phyloP scores from a whole-genome alignment of 2,113 vertebrate species.

The Lophochroa leadbeateri region DNA sequence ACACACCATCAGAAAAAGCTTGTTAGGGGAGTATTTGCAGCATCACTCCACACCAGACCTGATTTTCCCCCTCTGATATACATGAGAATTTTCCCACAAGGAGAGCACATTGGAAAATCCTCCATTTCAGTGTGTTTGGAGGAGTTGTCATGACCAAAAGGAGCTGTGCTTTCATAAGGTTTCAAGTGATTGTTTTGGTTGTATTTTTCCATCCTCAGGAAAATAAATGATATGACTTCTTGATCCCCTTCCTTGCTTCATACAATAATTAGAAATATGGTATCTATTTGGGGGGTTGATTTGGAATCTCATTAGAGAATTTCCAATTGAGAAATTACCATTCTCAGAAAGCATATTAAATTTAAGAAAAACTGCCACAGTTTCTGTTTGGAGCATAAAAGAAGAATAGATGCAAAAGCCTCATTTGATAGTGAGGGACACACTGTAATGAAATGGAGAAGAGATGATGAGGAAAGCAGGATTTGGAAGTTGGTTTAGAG shows the following conservation, averaged over 20 bases:
- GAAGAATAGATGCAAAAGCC: slow-evolving; percentile 35
- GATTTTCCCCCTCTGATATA: background rate
- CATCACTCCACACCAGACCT: background rate
- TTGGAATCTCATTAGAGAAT: background rate
- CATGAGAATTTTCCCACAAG: background rate
- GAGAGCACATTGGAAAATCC: background rate
- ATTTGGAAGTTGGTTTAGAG: slow-evolving; percentile 24
- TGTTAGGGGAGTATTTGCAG: background rate
- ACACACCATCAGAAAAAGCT: fast-evolving
- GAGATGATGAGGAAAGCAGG: slow-evolving; percentile 54
- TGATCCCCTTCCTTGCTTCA: background rate
- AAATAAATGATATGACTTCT: background rate
- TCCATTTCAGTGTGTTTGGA: background rate
- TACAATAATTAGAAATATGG: background rate
- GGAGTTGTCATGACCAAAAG: background rate
- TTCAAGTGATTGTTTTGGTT: background rate
- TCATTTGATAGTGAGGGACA: background rate
- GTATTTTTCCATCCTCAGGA: background rate
- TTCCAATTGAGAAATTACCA: background rate
- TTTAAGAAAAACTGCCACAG: background rate
- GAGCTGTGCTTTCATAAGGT: background rate
- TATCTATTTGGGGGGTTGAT: background rate
- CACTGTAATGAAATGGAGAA: slow-evolving; percentile 27
- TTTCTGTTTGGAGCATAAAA: slow-evolving; percentile 7
- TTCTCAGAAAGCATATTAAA: slow-evolving; percentile 31